Base-by-base conservation (phyloP, 1,140 invertebrate genomes). In the Drosophila saltans region DNA sequence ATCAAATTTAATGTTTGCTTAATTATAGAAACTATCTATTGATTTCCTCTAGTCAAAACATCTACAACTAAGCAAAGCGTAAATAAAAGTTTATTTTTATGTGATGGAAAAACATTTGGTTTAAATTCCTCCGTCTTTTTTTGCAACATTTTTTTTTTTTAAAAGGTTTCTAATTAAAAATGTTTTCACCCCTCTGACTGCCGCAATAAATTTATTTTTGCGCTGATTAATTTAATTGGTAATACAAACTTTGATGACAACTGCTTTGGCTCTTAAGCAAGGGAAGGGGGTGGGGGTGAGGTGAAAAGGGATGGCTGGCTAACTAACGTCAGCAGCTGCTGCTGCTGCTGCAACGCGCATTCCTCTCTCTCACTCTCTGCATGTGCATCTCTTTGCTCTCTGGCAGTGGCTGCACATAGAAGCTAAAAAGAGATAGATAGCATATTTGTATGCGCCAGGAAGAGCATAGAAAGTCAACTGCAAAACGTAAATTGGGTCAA, bases 401-500 rank as follows among this genome's bases (percentile, higher is more conserved):
- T 43, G 65, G 45, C 21, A 26, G 2, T 52, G 21, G 33, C 64
- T 86, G 82, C 83, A 84, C 48, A 77, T 28, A 8, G 45, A 40
- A 68, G 52, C 36, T 64, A 74, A 7, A 52, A 4, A 60, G 30
- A 48, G 41, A 60, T 33, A 36, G 21, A 52, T 16, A 52, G 7
- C 11, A 59, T 2, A 59, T 59, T 39, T 39, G 36, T 24, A 59
- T 16, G 39, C 24, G 57, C 57, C 57, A 59, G 57, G 57, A 59
- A 59, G 57, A 59, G 57, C 33, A 59, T 11, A 59, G 7, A 60
- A 59, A 62, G 75, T 72, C 67, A 75, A 69, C 78, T 78, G 66
- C 62, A 77, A 71, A 45, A 59, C 28, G 63, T 65, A n/a, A 78
- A 75, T 67, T 75, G 56, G 76, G 76, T 78, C 76, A 78, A 64